Base-by-base conservation (phyloP, 2,888 invertebrate species). In the Dysmachus trigonus region DNA sequence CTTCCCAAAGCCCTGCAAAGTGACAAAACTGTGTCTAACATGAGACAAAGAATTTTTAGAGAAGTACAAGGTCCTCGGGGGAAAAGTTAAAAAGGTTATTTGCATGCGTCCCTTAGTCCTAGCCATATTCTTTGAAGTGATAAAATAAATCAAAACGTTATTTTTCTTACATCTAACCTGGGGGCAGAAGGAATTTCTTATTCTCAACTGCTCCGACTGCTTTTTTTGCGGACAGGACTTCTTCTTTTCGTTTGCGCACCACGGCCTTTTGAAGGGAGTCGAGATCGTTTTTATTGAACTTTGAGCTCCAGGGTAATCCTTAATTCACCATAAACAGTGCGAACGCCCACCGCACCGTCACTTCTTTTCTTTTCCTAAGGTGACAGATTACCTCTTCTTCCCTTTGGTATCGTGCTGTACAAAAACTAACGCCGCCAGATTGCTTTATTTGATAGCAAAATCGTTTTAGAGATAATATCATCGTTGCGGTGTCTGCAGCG, bases 11-110 rank as follows among this genome's bases (percentile, higher is more conserved):
- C 51, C 33, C 22, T 62, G 6, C 15, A 15, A 35, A 35, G 53
- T 38, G 82, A 35, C 33, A 76, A 35, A 76, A 73, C n/a, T 35
- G 35, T 6, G 38, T 33, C 18, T 47, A 33, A 62, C 71, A 27
- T 27, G 47, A 77, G 38, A 27, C 27, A 31, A 79, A 51, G 76
- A 47, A 35, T 41, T 47, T 85, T 71, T 15, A 77, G 85, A 79
- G 38, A 71, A 77, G 77, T 53, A 85, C 72, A 77, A 73, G 27
- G 38, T 62, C 86, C 85, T 47, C 41, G 35, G 27, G 76, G 51
- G 31, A 86, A 62, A 86, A 77, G 79, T 79, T 86, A 86, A 86
- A 81, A 86, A 86, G 86, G 86, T 86, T 86, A 86, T 86, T 86
- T 86, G 86, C 86, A 86, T 86, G 79, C 86, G 79, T 79, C 79